Evolutionary conservation across 2,113 vertebrate genomes (phyloP), one percentile per base, ranked within the genome.

Genomic region (Xyliphius kryptos): DNA sequence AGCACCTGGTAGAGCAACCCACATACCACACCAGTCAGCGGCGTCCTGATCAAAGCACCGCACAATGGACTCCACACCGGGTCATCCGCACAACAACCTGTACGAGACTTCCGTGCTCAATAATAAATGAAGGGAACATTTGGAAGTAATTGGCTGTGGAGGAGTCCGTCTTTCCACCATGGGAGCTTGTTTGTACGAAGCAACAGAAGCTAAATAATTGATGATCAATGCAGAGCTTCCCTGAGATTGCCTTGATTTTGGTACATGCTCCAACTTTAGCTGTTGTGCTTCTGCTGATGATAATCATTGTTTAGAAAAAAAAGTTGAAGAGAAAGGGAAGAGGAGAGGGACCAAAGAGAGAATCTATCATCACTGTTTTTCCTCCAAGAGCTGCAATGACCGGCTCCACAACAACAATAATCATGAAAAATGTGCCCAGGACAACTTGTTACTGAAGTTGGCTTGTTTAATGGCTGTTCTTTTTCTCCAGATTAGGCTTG

Each of bases 141-240:
- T 88, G 85, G 80, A 88, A 86, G n/a, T 91, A 91, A 92, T 90
- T 90, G 89, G 81, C 83, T 88, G 84, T 83, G 79, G 83, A 81
- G 84, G 78, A 56, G 50, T 13, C 46, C 56, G 11, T 73, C 81
- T 77, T 86, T 79, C 88, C 81, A 82, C 81, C 86, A 88, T 84
- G 84, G 71, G 79, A 85, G 80, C 86, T 85, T 89, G 85, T 88
- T 88, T 89, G 87, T 89, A 89, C 88, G 88, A 89, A 91, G 83
- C 80, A 89, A 88, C 89, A 86, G 80, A 89, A 87, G 86, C 80
- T 93, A 88, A 94, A 93, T 93, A 92, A 93, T 90, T 87, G 88
- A 93, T 93, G 89, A 83, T 76, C 26, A 12, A 82, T 74, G 77
- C 72, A 81, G 83, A 83, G 82, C 80, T 83, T 79, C 36, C 80